Evolutionary conservation across 2,797 vertebrate genomes (phyloP).

Genomic region (Anguilla pacifica): DNA sequence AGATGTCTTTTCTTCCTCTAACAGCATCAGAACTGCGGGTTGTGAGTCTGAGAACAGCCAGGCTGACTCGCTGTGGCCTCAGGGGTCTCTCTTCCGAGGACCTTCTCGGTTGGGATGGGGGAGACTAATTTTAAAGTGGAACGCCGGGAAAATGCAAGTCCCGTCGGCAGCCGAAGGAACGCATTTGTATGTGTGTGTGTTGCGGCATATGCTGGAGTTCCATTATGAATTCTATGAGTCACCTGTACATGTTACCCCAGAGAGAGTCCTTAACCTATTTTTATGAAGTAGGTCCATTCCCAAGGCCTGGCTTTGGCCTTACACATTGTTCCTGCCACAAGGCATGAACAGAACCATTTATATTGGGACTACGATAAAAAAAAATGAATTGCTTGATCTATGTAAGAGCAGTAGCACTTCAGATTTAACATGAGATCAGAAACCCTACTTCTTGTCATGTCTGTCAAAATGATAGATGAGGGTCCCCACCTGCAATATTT

Average conservation of each 20-base stretch:
- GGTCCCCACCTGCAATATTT: too few relatives aligned
- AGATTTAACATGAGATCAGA: background rate
- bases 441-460: too few relatives aligned
- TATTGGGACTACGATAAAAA: background rate
- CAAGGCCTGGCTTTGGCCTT: background rate
- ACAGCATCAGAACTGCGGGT: background rate
- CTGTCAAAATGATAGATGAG: too few relatives aligned
- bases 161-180: too few relatives aligned
- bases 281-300: background rate
- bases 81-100: too few relatives aligned
- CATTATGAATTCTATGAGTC: background rate
- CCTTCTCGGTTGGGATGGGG: too few relatives aligned
- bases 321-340: background rate
- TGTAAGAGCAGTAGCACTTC: background rate
- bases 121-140: too few relatives aligned
- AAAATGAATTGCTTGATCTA: background rate
- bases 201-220: background rate
- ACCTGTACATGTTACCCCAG: background rate
- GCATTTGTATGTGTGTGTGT: background rate
- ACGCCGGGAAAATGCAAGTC: too few relatives aligned
- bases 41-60: background rate
- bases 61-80: background rate
- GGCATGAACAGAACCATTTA: background rate
- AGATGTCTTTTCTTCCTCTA: background rate
- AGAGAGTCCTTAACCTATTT: background rate